Conservation (phyloP, 2,113 vertebrate species). For the Dascyllus trimaculatus region DNA sequence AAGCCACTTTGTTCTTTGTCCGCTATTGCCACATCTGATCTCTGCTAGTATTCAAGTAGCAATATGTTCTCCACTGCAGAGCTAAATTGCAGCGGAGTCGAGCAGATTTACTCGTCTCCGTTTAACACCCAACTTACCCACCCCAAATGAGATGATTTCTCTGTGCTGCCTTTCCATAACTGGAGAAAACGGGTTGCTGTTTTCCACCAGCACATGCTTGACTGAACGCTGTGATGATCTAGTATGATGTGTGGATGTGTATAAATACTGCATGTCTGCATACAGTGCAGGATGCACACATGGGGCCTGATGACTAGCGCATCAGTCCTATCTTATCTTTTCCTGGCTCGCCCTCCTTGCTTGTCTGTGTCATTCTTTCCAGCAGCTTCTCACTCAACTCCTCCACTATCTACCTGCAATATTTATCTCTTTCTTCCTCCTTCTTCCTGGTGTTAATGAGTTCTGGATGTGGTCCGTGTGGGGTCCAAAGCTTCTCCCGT, state of each 20-base stretch:
- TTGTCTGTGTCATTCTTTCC: not conserved
- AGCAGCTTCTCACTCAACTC: slow-evolving; percentile 5
- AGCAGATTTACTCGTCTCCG: slow-evolving; percentile 37
- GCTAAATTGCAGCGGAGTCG: slow-evolving; percentile 33
- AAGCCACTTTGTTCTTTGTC: slow-evolving; percentile 20
- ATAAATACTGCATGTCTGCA: slow-evolving; percentile 14
- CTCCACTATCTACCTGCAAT: slow-evolving; percentile 7
- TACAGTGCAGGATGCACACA: not conserved
- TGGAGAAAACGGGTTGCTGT: slow-evolving; percentile 7
- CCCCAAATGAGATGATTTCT: slow-evolving; percentile 42
- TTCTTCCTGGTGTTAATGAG: slow-evolving; percentile 61
- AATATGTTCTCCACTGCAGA: slow-evolving; percentile 35
- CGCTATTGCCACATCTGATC: slow-evolving; percentile 35
- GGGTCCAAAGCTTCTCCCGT: slow-evolving; percentile 67
- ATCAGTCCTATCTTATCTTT: slow-evolving; percentile 4
- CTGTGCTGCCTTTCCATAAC: slow-evolving; percentile 8
- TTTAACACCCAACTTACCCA: slow-evolving; percentile 37
- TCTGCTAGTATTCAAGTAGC: slow-evolving; percentile 16
- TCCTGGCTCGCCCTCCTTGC: not conserved
- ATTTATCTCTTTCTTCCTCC: slow-evolving; percentile 16
- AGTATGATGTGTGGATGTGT: slow-evolving; percentile 7
- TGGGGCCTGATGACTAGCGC: not conserved
- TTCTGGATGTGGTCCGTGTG: slow-evolving; percentile 60
- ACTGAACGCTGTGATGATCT: slow-evolving; percentile 22
- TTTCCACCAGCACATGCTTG: slow-evolving; percentile 21